Conservation (phyloP, 1,140 invertebrate species). For the Pectinophora gossypiella region DNA sequence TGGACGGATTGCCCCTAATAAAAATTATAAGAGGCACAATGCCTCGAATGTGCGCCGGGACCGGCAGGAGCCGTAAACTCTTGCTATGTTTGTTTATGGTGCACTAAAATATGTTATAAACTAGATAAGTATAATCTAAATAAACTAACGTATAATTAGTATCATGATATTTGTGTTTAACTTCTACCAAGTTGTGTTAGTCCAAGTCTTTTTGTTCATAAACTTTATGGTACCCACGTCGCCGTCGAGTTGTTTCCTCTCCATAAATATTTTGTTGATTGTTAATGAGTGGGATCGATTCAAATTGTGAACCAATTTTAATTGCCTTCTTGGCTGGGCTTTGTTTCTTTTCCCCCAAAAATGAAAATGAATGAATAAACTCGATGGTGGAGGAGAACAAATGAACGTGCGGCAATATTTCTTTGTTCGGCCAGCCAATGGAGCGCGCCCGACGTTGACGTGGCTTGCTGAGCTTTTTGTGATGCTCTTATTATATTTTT, state of each 20-base stretch:
- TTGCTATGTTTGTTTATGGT: conserved; percentile 73
- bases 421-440: conserved; percentile 66
- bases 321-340: background rate
- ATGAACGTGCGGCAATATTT: conserved; percentile 64
- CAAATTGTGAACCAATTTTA: background rate
- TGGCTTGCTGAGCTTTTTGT: conserved; percentile 64
- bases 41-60: conserved; percentile 60
- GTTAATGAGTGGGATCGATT: background rate
- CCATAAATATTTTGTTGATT: conserved; percentile 6
- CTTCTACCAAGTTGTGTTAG: conserved; percentile 21
- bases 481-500: conserved; percentile 69
- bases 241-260: conserved; percentile 7
- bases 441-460: conserved; percentile 56
- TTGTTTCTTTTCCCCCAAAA: conserved; percentile 6
- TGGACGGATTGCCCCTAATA: conserved; percentile 73
- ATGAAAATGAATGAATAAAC: conserved; percentile 14
- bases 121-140: conserved; percentile 72
- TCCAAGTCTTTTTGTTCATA: conserved; percentile 23
- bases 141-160: conserved; percentile 70
- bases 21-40: conserved; percentile 75
- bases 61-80: conserved; percentile 69
- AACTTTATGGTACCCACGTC: conserved; percentile 21
- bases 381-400: conserved; percentile 34
- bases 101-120: conserved; percentile 74
- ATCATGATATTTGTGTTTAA: conserved; percentile 49